Evolutionary conservation across 2,888 invertebrate genomes (phyloP), one percentile per base, ranked within the genome.

Genomic region (Caenorhabditis sp.): DNA sequence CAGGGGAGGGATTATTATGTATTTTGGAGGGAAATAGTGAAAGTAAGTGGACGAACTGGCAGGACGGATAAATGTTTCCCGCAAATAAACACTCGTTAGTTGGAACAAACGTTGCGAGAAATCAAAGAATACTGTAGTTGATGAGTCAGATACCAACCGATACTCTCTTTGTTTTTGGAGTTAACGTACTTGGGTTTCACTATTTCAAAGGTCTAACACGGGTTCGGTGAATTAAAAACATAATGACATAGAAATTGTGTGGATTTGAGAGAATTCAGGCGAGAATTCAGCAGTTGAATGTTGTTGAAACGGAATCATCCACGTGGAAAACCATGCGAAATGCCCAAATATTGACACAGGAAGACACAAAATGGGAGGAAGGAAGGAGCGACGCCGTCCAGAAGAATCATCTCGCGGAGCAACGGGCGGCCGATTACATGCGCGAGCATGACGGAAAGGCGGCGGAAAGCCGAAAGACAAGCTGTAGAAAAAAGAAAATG

Each of bases 311-410:
- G 24, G 48, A 48, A 48, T 26, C 15, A 27, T 15, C 26, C 13
- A 30, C n/a, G 48, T 27, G 48, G 26, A 8, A 48, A 48, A 48
- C 32, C 24, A 24, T 22, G 15, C 22, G 35, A 61, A 20, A 61
- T 61, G 61, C 17, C 52, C 63, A 53, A 66, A 56, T 66, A 56
- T 66, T 66, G 65, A 66, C 65, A 56, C 22, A 48, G 24, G 24
- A 59, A 46, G 46, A 45, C 45, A 24, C 22, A 17, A 15, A 48
- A 61, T 32, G 35, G 50, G 41, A 15, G 30, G 35, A 24, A 37
- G 26, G 26, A 55, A 26, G 37, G 41, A 59, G 59, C 46, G 26
- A 46, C 61, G 27, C 22, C 30, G 24, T 22, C 32, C 15, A 37
- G 15, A 27, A 27, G 46, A 24, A 11, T 30, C 30, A 30, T 13